Base-by-base conservation (phyloP, 2,113 vertebrate genomes). In the Blennius ocellaris region DNA sequence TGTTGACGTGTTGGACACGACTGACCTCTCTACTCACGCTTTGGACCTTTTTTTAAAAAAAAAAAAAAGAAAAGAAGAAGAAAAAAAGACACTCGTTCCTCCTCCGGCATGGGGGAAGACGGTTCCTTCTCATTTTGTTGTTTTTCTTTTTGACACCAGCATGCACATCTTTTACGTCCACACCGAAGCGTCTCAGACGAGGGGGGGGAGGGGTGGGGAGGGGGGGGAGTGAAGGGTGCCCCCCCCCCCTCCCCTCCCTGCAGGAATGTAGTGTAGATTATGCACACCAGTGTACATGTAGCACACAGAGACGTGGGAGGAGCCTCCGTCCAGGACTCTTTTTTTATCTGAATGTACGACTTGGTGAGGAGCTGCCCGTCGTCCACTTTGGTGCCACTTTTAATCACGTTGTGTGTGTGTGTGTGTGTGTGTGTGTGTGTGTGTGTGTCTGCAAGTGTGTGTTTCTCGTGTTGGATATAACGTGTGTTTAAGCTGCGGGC, bases 231-330 rank as follows among this genome's bases (percentile, higher is more conserved):
- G 15, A n/a, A 48, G 10, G 8, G 15, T n/a, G 5, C 44, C 7
- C 44, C 8, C 5, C 54, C 55, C 54, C 73, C 87, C 71, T n/a
- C 83, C 86, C 40, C 54, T 72, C 47, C 72, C 67, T 58, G 17
- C 41, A 41, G 39, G 61, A 57, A 72, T 58, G 61, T 70, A 60
- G 72, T 66, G 66, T 41, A 49, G 51, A 73, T 66, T 73, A 78
- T 83, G 77, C 69, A 76, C 77, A 10, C 55, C 78, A 63, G 84
- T 78, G 84, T 78, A 64, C 79, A 84, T 90, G 89, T 92, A 92
- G 90, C 91, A 85, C 75, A 54, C 69, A 15, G 52, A 67, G 1
- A 5, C 12, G 0, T 5, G 11, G 44, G 30, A 14, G 43, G 0
- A 16, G 38, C 0, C 21, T 30, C 21, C 21, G 21, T 30, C 21